Base-by-base conservation (phyloP, 2,797 vertebrate genomes). In the Myotis vivesi region DNA sequence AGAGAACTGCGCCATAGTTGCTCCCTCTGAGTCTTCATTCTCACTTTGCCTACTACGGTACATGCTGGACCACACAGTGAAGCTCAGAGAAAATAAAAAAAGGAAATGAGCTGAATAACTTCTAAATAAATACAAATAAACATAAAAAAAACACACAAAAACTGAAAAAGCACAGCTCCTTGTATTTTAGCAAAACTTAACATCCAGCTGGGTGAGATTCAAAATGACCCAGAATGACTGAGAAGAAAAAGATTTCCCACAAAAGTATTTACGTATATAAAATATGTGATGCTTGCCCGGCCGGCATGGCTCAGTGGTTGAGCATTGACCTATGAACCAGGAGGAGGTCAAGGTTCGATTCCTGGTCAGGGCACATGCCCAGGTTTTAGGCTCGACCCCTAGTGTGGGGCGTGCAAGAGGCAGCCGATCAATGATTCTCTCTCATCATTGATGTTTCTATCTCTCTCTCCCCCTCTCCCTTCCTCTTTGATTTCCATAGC, bases 151-250 rank as follows among this genome's bases (percentile, higher is more conserved):
- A 53, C 3, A 80, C 66, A 89, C 4, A 75, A 87, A 75, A 94
- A 71, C 33, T 84, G n/a, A 72, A 86, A 87, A 93, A 53, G 22
- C 41, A 91, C 19, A 69, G 5, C 66, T 62, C 6, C 2, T n/a
- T 44, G 28, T 41, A 82, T 59, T n/a, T 90, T 79, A 88, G 30
- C 46, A 76, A 94, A 89, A 92, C 4, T 7, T 90, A 93, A 93
- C 57, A 38, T 85, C 72, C 71, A n/a, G 46, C 44, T 64, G 44
- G 33, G 30, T 81, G 44, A 88, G 8, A 6, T 81, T 94, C 87
- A 91, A 89, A 94, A 91, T 81, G 36, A 81, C 23, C 55, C 20
- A 57, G 38, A 59, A 57, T 57, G 19, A 69, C 66, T 87, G n/a
- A 79, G 36, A 94, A 76, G 51, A 25, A 62, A 92, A 77, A 20